phyloP scores from a whole-genome alignment of 1,140 invertebrate species.

The Drosophila sturtevanti region DNA sequence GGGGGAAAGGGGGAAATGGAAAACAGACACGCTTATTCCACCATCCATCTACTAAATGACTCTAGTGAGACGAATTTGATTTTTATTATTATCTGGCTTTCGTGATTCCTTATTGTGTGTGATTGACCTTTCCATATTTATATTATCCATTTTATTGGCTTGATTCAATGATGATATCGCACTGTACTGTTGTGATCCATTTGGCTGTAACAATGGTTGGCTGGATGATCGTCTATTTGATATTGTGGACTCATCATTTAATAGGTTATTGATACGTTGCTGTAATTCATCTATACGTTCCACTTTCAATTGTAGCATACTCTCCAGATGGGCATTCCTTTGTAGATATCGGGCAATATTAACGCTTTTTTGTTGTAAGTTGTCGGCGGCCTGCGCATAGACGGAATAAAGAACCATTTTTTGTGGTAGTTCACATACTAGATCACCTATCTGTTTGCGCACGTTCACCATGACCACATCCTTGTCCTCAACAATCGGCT shows the following conservation, averaged over 20 bases:
- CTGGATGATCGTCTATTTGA: neutral
- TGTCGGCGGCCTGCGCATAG: slow-evolving; percentile 82
- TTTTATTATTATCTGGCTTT: too few species aligned
- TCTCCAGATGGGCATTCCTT: slow-evolving; percentile 83
- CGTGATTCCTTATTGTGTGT: too few species aligned
- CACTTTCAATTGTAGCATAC: slow-evolving; percentile 84
- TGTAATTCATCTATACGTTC: slow-evolving; percentile 84
- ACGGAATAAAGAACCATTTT: slow-evolving; percentile 83
- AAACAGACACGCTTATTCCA: too few species aligned
- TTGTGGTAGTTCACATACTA: slow-evolving; percentile 25
- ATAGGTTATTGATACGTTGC: neutral
- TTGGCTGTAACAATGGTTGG: neutral
- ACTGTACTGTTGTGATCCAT: too few species aligned
- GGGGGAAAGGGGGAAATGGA: too few species aligned
- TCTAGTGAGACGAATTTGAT: too few species aligned
- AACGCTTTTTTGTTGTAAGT: slow-evolving; percentile 82
- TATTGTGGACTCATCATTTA: slow-evolving; percentile 9
- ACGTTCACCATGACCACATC: slow-evolving; percentile 40
- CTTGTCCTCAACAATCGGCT: neutral
- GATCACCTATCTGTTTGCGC: slow-evolving; percentile 50
- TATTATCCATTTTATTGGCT: neutral
- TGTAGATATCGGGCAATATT: slow-evolving; percentile 21
- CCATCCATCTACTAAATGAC: too few species aligned
- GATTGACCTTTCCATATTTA: too few species aligned
- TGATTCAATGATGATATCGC: neutral